Evolutionary conservation across 1,140 invertebrate genomes (phyloP), one percentile per base, ranked within the genome.

Genomic region (Brachionus rotundiformis): DNA sequence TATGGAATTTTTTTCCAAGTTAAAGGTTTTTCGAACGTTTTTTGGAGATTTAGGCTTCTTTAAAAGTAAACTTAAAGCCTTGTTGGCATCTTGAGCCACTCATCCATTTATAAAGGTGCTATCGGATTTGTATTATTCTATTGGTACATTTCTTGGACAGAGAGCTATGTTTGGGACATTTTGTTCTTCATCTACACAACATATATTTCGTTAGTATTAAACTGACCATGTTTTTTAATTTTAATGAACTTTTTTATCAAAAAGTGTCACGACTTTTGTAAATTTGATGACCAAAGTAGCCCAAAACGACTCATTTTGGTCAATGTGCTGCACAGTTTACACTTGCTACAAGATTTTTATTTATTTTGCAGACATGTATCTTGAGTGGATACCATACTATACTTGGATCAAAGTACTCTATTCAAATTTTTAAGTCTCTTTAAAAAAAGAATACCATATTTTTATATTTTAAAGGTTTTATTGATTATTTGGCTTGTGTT

Each of bases 401-500:
- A 8, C 98, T 98, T 86, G 93, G 95, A 0, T 93, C 96, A 85
- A 90, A 99, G 83, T 86, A 90, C 71, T 91, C 95, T 41, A 54
- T 54, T 54, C 5, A 54, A 54, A 3, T 92, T 92, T 77, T 94
- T 96, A 92, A 95, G 99, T 85, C 96, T 96, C 25, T 92, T 98
- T 83, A 99, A 99, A 87, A 98, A 94, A 94, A 39, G 36, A 39
- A 39, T 10, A 39, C 13, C 7, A 39, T 10, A 6, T 39, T 39
- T 39, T 6, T 36, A n/a, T 1, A 91, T 99, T 82, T 91, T 91
- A 8, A 89, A 97, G 95, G 95, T 94, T 85, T 86, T 93, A 68
- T 95, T 98, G 88, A 91, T 98, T 83, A 90, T 96, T 83, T 98
- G 95, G 94, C 92, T 95, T 85, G 96, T 96, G 91, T 88, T 92